Base-by-base conservation (phyloP, 2,888 invertebrate species). In the Keiferia lycopersicella region DNA sequence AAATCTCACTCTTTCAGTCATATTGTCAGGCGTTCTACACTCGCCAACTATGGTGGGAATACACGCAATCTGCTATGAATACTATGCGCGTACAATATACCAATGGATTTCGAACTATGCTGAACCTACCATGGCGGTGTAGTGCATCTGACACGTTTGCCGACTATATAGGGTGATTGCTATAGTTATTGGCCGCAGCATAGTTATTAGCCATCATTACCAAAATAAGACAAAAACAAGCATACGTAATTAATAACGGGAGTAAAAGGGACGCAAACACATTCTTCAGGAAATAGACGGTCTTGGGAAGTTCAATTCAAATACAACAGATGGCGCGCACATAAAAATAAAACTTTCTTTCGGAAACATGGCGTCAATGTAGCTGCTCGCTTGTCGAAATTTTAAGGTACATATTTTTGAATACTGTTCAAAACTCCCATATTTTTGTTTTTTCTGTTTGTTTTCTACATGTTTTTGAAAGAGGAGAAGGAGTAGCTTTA, bases 331-430 rank as follows among this genome's bases (percentile, higher is more conserved):
- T 39, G 39, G 39, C 39, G 39, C 39, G 39, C 39, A 12, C 39
- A 39, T 10, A 2, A 6, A 12, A 8, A 39, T 1, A 30, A 39
- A 39, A 39, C 39, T 39, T 39, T 39, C 39, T 39, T 39, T 39
- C 39, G 39, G 39, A 39, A 39, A 39, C 39, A 39, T 39, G 39
- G 39, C 39, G 39, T 39, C 39, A 39, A 39, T 39, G 39, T 39
- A 39, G 39, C 39, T 39, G 39, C 39, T 7, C 39, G 12, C 39
- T 39, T 39, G 39, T 39, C 39, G 39, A 39, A 39, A 39, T 39
- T 2, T 39, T 39, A 39, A 39, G 39, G 39, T 39, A 39, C 3
- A 39, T 12, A 39, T 39, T 39, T 39, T 39, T 4, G 10, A 39
- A 39, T 39, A 6, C 10, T 39, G 39, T 39, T 39, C 39, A 39